phyloP scores from a whole-genome alignment of 2,797 vertebrate species.

The Pteropus rufus region DNA sequence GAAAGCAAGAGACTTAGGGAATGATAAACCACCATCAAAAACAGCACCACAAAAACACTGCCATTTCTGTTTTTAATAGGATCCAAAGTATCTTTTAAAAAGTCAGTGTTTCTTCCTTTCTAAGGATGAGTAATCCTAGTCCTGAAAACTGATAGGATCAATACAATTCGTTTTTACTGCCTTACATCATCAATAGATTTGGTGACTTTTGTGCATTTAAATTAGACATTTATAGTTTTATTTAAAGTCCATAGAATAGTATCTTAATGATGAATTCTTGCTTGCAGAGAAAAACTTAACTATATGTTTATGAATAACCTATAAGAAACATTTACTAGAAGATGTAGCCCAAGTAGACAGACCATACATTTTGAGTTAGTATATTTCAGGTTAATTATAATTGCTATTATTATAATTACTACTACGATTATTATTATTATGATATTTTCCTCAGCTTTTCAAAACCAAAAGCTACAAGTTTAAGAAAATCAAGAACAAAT shows the following conservation, averaged over 20 bases:
- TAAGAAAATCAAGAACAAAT: not conserved
- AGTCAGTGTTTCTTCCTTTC: not conserved
- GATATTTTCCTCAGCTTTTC: not conserved
- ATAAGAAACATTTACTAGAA: not conserved
- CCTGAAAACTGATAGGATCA: constrained; percentile 10
- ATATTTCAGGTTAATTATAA: not conserved
- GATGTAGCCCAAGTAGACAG: not conserved
- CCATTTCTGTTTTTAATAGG: constrained; percentile 14
- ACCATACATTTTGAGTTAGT: not conserved
- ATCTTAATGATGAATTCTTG: not conserved
- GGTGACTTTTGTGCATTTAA: constrained; percentile 60
- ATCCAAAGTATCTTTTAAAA: constrained; percentile 52
- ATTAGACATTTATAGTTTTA: constrained; percentile 27
- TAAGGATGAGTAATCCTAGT: not conserved
- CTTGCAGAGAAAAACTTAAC: not conserved
- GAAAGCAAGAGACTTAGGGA: constrained; percentile 62
- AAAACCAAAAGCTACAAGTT: not conserved
- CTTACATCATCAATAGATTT: constrained; percentile 23
- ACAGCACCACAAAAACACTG: constrained; percentile 40
- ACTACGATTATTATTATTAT: not conserved
- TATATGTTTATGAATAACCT: not conserved
- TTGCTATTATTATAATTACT: not conserved
- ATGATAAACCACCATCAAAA: constrained; percentile 37
- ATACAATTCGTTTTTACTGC: not conserved
- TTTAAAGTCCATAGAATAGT: not conserved